A percentile compares a stretch with the other conserved stretches of the same genome.
These are phyloP conservation scores for Limnothrissa miodon DNA, from an alignment of 2,113 vertebrate genomes.

Conservation along the genomic window DNA sequence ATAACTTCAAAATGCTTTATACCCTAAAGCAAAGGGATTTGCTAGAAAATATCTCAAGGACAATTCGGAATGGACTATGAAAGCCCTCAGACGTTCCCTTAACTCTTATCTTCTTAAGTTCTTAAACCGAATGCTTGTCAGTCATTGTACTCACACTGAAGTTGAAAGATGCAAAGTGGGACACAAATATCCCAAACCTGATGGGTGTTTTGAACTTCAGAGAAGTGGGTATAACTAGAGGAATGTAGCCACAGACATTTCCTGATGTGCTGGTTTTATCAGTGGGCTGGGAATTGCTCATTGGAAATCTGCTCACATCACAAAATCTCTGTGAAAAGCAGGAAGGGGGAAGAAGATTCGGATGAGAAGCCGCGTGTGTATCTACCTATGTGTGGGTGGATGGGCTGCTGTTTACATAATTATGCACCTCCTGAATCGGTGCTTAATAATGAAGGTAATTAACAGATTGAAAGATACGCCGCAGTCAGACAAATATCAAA, in stretches of 20 bases:
- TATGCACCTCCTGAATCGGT: constrained; percentile 40
- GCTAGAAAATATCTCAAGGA: background rate
- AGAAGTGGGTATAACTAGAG: constrained; percentile 22
- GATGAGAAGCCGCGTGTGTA: constrained; percentile 18
- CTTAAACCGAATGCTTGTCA: constrained; percentile 40
- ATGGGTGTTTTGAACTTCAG: constrained; percentile 39
- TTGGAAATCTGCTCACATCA: constrained; percentile 16
- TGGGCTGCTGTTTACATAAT: constrained; percentile 53
- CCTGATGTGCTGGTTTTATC: constrained; percentile 28
- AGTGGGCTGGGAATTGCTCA: constrained; percentile 15
- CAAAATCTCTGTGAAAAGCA: constrained; percentile 18
- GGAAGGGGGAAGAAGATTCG: constrained; percentile 28
- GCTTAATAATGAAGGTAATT: constrained; percentile 49
- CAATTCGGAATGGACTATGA: constrained; percentile 24
- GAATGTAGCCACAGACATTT: background rate
- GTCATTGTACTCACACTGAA: constrained; percentile 27
- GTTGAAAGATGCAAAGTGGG: constrained; percentile 22
- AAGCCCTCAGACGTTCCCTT: constrained; percentile 18
- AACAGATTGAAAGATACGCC: constrained; percentile 43
- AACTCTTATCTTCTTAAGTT: constrained; percentile 39
- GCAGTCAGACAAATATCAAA: constrained; percentile 16
- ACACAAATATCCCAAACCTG: constrained; percentile 24
- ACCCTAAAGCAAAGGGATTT: background rate
- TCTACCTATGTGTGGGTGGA: constrained; percentile 47
- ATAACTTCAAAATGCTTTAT: background rate